A percentile compares a stretch with the other conserved stretches of the same genome.
Conservation (phyloP, 2,113 vertebrate genomes). For the Pionites leucogaster region DNA sequence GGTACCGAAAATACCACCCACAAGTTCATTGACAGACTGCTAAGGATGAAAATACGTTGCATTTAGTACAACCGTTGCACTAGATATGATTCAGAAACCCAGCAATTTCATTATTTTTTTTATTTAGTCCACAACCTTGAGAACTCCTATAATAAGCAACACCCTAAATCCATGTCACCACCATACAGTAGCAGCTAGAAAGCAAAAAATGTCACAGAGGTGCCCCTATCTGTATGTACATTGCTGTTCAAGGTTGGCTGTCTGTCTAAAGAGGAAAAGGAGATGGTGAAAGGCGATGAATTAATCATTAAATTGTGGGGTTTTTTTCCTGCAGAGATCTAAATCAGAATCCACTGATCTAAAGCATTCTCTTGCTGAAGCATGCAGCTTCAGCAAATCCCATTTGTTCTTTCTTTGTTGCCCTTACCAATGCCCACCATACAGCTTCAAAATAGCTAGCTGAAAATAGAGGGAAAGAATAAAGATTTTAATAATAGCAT, state of each 20-base stretch:
- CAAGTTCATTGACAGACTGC: not conserved
- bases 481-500: not conserved
- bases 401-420: not conserved
- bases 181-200: not conserved
- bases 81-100: not conserved
- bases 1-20: not conserved
- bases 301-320: not conserved
- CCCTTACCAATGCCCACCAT: not conserved
- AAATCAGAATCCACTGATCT: not conserved
- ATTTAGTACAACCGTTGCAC: not conserved
- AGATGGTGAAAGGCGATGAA: not conserved
- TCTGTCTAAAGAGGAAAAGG: not conserved
- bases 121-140: not conserved
- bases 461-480: not conserved
- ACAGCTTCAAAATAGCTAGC: not conserved
- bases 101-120: not conserved
- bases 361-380: not conserved
- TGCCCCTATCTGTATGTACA: not conserved
- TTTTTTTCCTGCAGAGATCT: not conserved
- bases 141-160: not conserved
- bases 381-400: not conserved
- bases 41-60: not conserved
- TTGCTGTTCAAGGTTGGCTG: not conserved
- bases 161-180: not conserved
- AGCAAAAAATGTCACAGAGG: not conserved